Percentiles rank a stretch among this genome's conserved stretches.
These are phyloP conservation scores for Pseudochirops cupreus DNA, from an alignment of 2,797 vertebrate species.

Conservation along the genomic window DNA sequence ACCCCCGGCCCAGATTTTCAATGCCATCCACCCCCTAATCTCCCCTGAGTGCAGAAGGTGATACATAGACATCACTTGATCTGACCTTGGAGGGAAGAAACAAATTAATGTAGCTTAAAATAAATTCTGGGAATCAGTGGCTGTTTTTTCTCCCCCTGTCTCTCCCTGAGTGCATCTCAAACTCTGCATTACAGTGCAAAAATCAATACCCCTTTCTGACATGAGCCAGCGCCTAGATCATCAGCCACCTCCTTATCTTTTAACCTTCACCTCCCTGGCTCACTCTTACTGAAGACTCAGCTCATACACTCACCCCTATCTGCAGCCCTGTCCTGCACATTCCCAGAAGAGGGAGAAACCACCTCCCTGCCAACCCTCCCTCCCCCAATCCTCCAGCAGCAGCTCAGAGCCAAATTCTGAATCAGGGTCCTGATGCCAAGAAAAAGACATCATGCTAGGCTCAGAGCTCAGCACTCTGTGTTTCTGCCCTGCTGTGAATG, in stretches of 20 bases:
- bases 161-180: background rate
- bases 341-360: background rate
- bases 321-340: background rate
- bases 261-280: background rate
- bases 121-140: constrained; percentile 68
- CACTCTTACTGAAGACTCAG: background rate
- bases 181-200: constrained; percentile 61
- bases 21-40: background rate
- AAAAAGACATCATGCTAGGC: background rate
- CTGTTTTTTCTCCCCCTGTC: constrained; percentile 42
- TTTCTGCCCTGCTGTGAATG: background rate
- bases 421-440: background rate
- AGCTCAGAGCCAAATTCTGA: background rate
- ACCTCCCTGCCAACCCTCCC: background rate
- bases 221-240: constrained; percentile 34
- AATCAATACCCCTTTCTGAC: constrained; percentile 57
- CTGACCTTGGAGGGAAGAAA: constrained; percentile 78
- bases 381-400: background rate
- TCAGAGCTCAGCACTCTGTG: background rate
- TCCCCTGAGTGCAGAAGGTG: background rate
- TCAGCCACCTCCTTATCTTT: background rate
- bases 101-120: constrained; percentile 74
- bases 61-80: constrained; percentile 69
- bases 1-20: background rate
- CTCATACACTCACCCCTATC: background rate